Evolutionary conservation across 1,140 invertebrate species (phyloP), one percentile per base, ranked within the genome.

Genomic region (Panulirus ornatus): DNA sequence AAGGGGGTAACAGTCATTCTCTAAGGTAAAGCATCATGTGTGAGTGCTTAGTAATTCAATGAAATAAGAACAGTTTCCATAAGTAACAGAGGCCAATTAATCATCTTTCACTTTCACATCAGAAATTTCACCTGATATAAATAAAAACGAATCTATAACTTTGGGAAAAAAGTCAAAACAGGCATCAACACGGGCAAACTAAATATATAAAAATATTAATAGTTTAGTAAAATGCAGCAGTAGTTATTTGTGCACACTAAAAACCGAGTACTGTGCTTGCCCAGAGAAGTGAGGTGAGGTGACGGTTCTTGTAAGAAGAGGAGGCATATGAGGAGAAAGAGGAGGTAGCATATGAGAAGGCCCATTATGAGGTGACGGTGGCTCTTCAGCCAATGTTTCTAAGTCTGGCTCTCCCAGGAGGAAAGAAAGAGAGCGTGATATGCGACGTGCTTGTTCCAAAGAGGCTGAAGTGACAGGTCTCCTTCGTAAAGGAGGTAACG

Each of bases 361-460:
- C n/a, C 85, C 76, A 38, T 85, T 73, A 34, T 27, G 63, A 27
- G 73, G 36, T 22, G 44, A 22, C 14, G 91, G 75, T 22, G 83
- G 44, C 78, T 90, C 40, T 75, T 90, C 91, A 79, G 90, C 87
- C 86, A 91, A 88, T 54, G 92, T 84, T 36, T 93, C 58, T 54
- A 42, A 91, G n/a, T 79, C 83, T 84, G 87, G 92, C 84, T 94
- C 93, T 11, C 94, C 94, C 73, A 94, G 92, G 27, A 94, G 93
- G 22, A 94, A 91, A 22, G 92, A 92, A n/a, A 94, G 92, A 22
- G 91, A 92, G 11, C 93, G 92, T 6, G 92, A 92, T 22, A 93
- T 91, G 5, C 92, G 92, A 22, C 92, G 79, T 11, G 90, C 92
- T 91, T 93, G 86, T 27, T 85, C 86, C 30, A 89, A 47, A 0